Base-by-base conservation (phyloP, 2,888 invertebrate species). In the Ecliptopera silaceata region DNA sequence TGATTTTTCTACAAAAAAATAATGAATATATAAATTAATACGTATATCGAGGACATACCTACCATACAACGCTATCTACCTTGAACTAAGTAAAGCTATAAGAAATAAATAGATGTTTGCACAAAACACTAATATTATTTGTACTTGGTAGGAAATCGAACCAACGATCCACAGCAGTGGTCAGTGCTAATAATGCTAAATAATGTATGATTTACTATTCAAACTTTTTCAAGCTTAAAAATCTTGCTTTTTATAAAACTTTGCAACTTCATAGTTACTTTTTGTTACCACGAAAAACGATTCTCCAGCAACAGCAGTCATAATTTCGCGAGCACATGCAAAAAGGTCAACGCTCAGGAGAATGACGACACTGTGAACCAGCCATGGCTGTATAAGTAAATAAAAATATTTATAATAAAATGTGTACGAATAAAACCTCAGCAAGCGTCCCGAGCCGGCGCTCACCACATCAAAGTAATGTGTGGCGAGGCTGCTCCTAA, bases 381-480 rank as follows among this genome's bases (percentile, higher is more conserved):
- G 31, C 17, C n/a, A 18, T 12, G 29, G 29, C 18, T 22, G 36
- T 43, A 36, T 34, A n/a, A n/a, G 44, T 15, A 49, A 38, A 44
- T 49, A 45, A 41, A 56, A 50, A 39, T 45, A 50, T 39, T 55
- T 49, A 34, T 41, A 41, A 38, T 45, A 41, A 56, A 56, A 39
- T 32, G 48, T 29, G 36, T 44, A 49, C 38, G 22, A 42, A 49
- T 38, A 38, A 48, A 39, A 36, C 54, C 54, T 29, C 54, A 29
- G 29, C 31, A 42, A 41, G 4, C 36, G 43, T 47, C 18, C 17
- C 41, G 48, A n/a, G 44, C 41, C 39, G 48, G 43, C 52, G 44
- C 53, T 36, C 53, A 20, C 58, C 58, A 34, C 53, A 49, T 53
- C 53, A 45, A 49, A 53, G 53, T 41, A 58, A 53, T 45, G 58